These are phyloP conservation scores for Proctacanthus coquilletti DNA, from an alignment of 1,140 invertebrate genomes.

Conservation along the genomic window DNA sequence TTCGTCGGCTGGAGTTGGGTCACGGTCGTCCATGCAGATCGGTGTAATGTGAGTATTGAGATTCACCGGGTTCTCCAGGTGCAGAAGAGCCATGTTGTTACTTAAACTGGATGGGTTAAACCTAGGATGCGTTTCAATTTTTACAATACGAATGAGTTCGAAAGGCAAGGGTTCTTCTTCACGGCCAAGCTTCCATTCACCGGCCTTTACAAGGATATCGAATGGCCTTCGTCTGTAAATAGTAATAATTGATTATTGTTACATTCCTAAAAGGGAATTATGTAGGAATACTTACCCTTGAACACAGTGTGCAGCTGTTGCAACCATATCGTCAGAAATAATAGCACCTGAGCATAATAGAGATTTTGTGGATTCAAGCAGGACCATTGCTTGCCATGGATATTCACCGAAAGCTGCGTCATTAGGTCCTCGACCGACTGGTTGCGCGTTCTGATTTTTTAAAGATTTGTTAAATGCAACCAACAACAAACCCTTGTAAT, in stretches of 20 bases:
- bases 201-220: conserved; percentile 60
- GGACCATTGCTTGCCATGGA: conserved; percentile 29
- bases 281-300: conserved; percentile 45
- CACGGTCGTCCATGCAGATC: conserved; percentile 47
- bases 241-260: background rate
- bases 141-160: conserved; percentile 52
- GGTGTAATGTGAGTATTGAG: conserved; percentile 55
- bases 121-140: conserved; percentile 52
- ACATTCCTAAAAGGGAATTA: conserved; percentile 1
- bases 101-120: conserved; percentile 44
- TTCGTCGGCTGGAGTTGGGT: conserved; percentile 32
- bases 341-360: conserved; percentile 28
- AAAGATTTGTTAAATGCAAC: no score
- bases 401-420: conserved; percentile 22
- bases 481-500: no score
- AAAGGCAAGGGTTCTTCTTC: conserved; percentile 64
- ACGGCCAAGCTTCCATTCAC: conserved; percentile 71
- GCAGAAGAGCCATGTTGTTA: conserved; percentile 57
- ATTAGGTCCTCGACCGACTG: conserved; percentile 13
- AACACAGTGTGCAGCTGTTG: conserved; percentile 33
- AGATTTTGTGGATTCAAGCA: conserved; percentile 23
- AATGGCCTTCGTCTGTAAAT: conserved; percentile 1
- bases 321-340: conserved; percentile 22
- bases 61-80: conserved; percentile 41
- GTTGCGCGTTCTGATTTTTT: conserved; percentile 32